These are phyloP conservation scores for Vombatus ursinus DNA, from an alignment of 2,113 vertebrate species.

Conservation along the genomic window DNA sequence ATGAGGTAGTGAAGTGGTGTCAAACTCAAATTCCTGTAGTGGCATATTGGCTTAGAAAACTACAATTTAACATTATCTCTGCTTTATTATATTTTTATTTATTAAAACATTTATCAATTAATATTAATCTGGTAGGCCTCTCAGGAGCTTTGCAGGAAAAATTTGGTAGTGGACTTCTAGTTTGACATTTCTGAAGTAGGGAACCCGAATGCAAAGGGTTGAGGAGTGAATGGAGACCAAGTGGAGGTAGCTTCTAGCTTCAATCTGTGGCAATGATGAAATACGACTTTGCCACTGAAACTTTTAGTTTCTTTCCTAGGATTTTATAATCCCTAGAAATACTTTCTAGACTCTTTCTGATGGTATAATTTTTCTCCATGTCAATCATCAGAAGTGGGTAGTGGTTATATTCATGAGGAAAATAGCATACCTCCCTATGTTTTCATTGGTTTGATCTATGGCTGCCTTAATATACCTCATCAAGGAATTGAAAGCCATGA, in stretches of 20 bases:
- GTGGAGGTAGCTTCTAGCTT: background rate
- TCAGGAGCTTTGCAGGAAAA: background rate
- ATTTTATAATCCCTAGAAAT: too few relatives aligned
- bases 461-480: background rate
- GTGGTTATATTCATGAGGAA: background rate
- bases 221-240: background rate
- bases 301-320: too few relatives aligned
- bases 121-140: background rate
- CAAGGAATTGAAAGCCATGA: background rate
- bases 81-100: background rate
- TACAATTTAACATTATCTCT: background rate
- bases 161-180: background rate
- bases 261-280: too few relatives aligned
- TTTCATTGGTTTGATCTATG: background rate
- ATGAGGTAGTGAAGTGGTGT: background rate
- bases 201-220: background rate
- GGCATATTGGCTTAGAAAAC: background rate
- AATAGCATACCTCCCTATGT: background rate
- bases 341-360: too few relatives aligned
- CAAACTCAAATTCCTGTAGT: background rate
- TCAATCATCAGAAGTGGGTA: background rate
- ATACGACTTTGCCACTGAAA: too few relatives aligned
- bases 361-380: background rate
- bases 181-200: background rate
- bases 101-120: background rate